These are phyloP conservation scores for Tapirus terrestris DNA, from an alignment of 2,113 vertebrate species.

Conservation along the genomic window DNA sequence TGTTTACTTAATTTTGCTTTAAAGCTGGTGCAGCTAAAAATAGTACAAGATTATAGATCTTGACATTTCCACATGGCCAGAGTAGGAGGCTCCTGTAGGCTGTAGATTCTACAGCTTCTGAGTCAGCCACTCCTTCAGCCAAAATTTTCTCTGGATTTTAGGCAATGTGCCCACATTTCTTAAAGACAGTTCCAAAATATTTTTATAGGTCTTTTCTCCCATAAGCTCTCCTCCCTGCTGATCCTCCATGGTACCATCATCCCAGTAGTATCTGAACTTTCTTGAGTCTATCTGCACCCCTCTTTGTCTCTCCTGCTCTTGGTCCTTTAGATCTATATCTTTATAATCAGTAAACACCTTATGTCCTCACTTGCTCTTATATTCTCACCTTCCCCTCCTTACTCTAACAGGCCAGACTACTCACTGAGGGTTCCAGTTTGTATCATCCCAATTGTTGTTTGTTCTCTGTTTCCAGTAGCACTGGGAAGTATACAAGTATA, in stretches of 20 bases:
- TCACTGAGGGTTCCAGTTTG: not conserved
- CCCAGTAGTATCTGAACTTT: not conserved
- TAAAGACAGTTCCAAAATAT: not conserved
- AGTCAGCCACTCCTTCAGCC: not conserved
- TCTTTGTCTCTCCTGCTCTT: not conserved
- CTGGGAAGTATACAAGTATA: not conserved
- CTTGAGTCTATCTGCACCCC: not conserved
- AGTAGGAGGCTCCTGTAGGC: slow-evolving; percentile 9
- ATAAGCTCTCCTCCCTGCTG: not conserved
- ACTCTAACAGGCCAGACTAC: not conserved
- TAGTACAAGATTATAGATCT: slow-evolving; percentile 49
- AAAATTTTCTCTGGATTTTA: not conserved
- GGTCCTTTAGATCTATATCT: not conserved
- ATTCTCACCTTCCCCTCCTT: not conserved
- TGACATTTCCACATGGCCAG: not conserved
- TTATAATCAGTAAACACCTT: not conserved
- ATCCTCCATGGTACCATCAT: not conserved
- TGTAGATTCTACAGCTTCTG: slow-evolving; percentile 22
- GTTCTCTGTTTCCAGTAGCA: not conserved
- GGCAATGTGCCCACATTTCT: not conserved
- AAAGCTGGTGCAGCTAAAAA: slow-evolving; percentile 33
- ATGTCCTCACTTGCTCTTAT: not conserved
- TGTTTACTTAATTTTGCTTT: slow-evolving; percentile 45
- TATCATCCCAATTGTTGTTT: not conserved
- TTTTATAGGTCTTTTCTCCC: not conserved